Evolutionary conservation across 2,888 invertebrate genomes (phyloP), one percentile per base, ranked within the genome.

Genomic region (Ceraclea dissimilis): DNA sequence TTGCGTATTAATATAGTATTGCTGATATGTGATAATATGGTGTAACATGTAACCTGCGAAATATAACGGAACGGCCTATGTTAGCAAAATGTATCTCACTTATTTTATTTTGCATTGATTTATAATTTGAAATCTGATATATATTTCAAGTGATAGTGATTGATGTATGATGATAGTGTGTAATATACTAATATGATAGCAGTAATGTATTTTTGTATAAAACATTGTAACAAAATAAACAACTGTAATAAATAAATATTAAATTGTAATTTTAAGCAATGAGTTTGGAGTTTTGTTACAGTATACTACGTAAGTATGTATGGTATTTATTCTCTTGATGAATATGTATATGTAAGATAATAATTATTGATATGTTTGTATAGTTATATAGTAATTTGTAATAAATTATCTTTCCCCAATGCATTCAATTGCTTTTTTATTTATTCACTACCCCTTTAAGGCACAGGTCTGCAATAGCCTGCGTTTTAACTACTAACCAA

Each of bases 361-460:
- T 48, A 19, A n/a, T n/a, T 10, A 18, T 20, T 57, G 33, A n/a
- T 57, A 57, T 54, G 51, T 21, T 51, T 57, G 57, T 57, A 57
- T 57, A 57, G 53, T 53, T 20, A 51, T 51, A 49, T 57, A 43
- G 52, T 57, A 50, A 57, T 53, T 57, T 53, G 52, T 57, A 53
- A 53, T 52, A 57, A 57, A 53, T 54, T 54, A 54, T 54, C 39
- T 54, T 54, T 54, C 49, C 22, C 43, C 49, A 49, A 53, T 54
- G 17, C 20, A 20, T 17, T 10, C n/a, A n/a, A n/a, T 17, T 19
- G 18, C n/a, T 52, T 52, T 52, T 31, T 26, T 10, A 46, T 18
- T 33, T 17, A 47, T 16, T 26, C 22, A 21, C n/a, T 11, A 16
- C 6, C 44, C 16, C 17, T n/a, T n/a, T n/a, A n/a, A n/a, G n/a